Conservation (phyloP, 2,888 invertebrate species). For the Pediacus dermestoides region DNA sequence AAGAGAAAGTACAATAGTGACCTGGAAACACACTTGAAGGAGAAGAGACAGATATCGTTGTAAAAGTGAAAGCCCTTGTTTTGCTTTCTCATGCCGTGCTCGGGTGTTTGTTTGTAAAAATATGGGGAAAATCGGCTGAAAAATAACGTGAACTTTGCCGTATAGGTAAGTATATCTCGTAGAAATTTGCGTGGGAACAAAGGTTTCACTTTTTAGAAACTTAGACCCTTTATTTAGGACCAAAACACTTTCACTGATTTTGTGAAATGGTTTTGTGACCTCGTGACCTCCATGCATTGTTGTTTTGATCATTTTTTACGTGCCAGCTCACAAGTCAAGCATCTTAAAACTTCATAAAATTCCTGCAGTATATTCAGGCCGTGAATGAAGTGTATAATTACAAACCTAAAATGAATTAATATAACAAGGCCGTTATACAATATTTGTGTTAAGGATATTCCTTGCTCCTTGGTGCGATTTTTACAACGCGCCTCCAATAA, state of each 20-base stretch:
- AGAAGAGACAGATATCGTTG: slow-evolving; percentile 12
- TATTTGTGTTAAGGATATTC: slow-evolving; percentile 25
- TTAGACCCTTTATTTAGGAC: too few species aligned
- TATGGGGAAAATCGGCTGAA: slow-evolving; percentile 1
- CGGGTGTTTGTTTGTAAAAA: too few species aligned
- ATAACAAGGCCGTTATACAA: slow-evolving; percentile 22
- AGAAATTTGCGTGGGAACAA: slow-evolving; percentile 3
- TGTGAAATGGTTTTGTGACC: slow-evolving; percentile 8
- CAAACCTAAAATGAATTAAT: slow-evolving; percentile 12
- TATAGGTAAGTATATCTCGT: not conserved
- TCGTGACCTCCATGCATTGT: not conserved
- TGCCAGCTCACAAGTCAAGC: too few species aligned
- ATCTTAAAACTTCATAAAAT: too few species aligned
- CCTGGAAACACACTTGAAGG: slow-evolving; percentile 16
- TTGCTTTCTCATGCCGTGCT: slow-evolving; percentile 16
- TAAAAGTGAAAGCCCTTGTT: slow-evolving; percentile 21
- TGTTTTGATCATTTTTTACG: slow-evolving; percentile 7
- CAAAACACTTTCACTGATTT: slow-evolving; percentile 17
- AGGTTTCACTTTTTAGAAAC: too few species aligned
- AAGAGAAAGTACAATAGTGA: slow-evolving; percentile 7
- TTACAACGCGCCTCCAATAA: too few species aligned
- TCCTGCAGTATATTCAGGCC: too few species aligned
- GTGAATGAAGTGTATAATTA: slow-evolving; percentile 7
- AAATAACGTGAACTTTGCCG: not conserved
- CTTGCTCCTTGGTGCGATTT: too few species aligned